Conservation (phyloP, 2,888 invertebrate species). For the Sinelater perroti region DNA sequence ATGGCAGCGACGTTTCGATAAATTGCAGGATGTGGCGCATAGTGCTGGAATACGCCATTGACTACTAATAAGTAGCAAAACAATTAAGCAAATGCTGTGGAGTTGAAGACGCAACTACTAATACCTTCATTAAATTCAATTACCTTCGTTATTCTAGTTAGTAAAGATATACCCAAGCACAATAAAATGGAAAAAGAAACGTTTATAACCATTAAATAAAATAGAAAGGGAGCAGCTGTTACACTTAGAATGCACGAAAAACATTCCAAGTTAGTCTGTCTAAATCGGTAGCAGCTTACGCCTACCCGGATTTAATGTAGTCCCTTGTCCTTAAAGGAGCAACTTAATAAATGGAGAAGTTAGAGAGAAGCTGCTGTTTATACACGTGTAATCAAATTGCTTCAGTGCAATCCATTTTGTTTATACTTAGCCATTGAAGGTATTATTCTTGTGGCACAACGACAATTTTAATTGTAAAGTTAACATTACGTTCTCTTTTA, state of each 20-base stretch:
- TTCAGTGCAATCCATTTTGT: slow-evolving; percentile 1
- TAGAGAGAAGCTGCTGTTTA: slow-evolving; percentile 8
- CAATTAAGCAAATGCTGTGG: slow-evolving; percentile 13
- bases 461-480: not conserved
- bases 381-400: slow-evolving; percentile 9
- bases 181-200: no score
- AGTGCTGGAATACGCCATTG: slow-evolving; percentile 6
- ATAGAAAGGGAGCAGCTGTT: no score
- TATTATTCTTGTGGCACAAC: not conserved
- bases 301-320: not conserved
- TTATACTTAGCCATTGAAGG: not conserved
- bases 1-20: slow-evolving; percentile 5
- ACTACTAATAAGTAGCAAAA: slow-evolving; percentile 13
- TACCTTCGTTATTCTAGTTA: no score
- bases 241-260: no score
- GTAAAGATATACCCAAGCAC: no score
- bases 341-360: slow-evolving; percentile 10
- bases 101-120: not conserved
- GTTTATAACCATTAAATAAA: no score
- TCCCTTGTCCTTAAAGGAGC: slow-evolving; percentile 4
- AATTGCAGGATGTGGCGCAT: slow-evolving; percentile 3
- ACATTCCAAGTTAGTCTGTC: no score
- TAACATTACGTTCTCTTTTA: no score
- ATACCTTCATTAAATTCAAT: slow-evolving; percentile 14
- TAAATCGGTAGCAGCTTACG: no score